phyloP scores from a whole-genome alignment of 2,113 vertebrate genomes.

The Promerops cafer region DNA sequence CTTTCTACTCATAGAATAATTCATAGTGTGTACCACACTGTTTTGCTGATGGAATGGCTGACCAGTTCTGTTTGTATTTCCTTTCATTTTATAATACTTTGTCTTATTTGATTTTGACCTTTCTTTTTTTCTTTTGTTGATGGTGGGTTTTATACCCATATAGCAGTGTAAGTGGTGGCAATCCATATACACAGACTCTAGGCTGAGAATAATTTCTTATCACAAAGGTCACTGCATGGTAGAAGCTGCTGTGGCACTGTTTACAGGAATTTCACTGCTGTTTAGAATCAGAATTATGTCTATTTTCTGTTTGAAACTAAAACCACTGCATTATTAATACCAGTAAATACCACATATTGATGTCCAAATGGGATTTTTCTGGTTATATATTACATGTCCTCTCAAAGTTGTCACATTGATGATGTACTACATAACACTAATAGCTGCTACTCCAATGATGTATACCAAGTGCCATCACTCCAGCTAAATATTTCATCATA shows the following conservation, averaged over 20 bases:
- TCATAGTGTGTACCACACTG: accelerated
- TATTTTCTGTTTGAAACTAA: constrained; percentile 43
- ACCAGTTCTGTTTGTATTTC: neutral
- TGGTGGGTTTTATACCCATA: neutral
- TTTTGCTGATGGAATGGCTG: neutral
- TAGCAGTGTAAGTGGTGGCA: neutral
- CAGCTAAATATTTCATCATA: constrained; percentile 48
- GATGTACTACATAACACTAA: constrained; percentile 58
- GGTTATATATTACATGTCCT: constrained; percentile 59
- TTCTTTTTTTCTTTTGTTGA: neutral
- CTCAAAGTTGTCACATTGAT: constrained; percentile 51
- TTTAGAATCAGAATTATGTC: constrained; percentile 25
- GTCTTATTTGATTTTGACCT: neutral
- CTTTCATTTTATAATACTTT: neutral
- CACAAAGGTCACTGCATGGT: neutral
- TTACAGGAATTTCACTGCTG: constrained; percentile 12
- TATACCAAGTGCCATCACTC: constrained; percentile 43
- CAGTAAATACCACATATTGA: constrained; percentile 46
- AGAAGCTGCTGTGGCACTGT: neutral
- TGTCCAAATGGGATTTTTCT: constrained; percentile 32
- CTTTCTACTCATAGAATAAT: neutral
- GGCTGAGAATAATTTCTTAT: constrained; percentile 14
- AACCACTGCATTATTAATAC: constrained; percentile 55
- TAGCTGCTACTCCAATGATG: constrained; percentile 60
- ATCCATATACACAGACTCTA: neutral